Evolutionary conservation across 2,113 vertebrate species (phyloP), one percentile per base, ranked within the genome.

Genomic region (Labrus mixtus): DNA sequence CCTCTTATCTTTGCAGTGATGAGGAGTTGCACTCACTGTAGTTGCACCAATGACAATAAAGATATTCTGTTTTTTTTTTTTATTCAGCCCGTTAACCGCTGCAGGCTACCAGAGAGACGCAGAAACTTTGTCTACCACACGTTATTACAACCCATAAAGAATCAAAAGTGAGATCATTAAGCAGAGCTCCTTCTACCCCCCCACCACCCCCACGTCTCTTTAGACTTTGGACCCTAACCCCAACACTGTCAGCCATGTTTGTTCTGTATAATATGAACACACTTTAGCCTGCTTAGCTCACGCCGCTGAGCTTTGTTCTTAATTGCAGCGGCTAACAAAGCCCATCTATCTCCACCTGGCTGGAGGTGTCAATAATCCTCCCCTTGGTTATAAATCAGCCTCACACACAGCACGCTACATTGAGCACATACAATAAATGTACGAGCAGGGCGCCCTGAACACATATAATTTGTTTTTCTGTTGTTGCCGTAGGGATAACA

Each of bases 381-480:
- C 46, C 19, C 29, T 43, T 8, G 51, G 54, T 78, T 54, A 66
- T 73, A 73, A 73, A 82, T 79, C 63, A 68, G 19, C 63, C 71
- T 59, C 66, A 83, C 48, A 53, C 22, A 51, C 33, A 64, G 61
- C 67, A 66, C 20, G 17, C 50, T 69, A 82, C 64, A 72, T 81
- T 74, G 68, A 76, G 70, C 81, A 59, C 57, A 73, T 23, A 85
- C 62, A 84, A 70, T 80, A 85, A 71, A 76, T 73, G 62, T 72
- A 84, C 69, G 71, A 81, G 75, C 43, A 51, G 59, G 63, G 57
- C 59, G 79, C 73, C 83, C 89, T 83, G 83, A 90, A 91, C 85
- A 89, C 85, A 85, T 88, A 79, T 89, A 83, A 88, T 94, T 92
- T 91, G 89, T 83, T 93, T 93, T 89, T 91, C 89, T 91, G 84